Conservation (phyloP, 2,888 invertebrate genomes). For the Dryocosmus kuriphilus region DNA sequence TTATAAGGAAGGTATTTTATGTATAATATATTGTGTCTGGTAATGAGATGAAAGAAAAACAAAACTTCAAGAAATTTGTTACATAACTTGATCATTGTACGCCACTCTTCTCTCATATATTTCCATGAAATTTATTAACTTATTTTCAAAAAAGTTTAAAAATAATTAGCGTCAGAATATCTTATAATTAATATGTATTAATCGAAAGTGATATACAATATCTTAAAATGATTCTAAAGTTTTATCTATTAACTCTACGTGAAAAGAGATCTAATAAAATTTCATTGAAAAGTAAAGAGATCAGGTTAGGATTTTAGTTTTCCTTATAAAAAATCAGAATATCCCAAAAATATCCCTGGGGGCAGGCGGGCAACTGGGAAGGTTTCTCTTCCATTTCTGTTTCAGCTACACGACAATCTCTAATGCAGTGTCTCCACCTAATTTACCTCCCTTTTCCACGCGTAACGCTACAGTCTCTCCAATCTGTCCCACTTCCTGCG, state of each 20-base stretch:
- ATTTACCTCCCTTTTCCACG: constrained; percentile 82
- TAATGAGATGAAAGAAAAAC: constrained; percentile 63
- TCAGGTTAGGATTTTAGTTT: not conserved
- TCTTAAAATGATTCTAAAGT: constrained; percentile 18
- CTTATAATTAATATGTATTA: constrained; percentile 5
- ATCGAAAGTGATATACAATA: constrained; percentile 12
- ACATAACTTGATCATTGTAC: constrained; percentile 46
- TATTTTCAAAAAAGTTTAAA: not conserved
- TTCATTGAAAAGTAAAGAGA: not conserved
- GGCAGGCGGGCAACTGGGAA: constrained; percentile 79
- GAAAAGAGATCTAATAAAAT: not conserved
- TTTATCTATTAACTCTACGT: not conserved
- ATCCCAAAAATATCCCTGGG: constrained; percentile 73
- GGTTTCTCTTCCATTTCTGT: constrained; percentile 79
- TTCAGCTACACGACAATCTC: constrained; percentile 75
- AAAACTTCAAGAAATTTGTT: constrained; percentile 71
- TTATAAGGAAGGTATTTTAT: constrained; percentile 59
- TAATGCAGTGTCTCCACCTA: constrained; percentile 80
- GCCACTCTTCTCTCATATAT: not conserved
- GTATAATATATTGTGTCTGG: constrained; percentile 70
- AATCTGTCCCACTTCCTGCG: constrained; percentile 76
- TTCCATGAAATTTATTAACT: not conserved
- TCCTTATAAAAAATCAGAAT: constrained; percentile 56
- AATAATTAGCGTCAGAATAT: not conserved
- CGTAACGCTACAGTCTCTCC: constrained; percentile 83